Evolutionary conservation across 2,888 invertebrate genomes (phyloP), one percentile per base, ranked within the genome.

Genomic region (Phania funesta): DNA sequence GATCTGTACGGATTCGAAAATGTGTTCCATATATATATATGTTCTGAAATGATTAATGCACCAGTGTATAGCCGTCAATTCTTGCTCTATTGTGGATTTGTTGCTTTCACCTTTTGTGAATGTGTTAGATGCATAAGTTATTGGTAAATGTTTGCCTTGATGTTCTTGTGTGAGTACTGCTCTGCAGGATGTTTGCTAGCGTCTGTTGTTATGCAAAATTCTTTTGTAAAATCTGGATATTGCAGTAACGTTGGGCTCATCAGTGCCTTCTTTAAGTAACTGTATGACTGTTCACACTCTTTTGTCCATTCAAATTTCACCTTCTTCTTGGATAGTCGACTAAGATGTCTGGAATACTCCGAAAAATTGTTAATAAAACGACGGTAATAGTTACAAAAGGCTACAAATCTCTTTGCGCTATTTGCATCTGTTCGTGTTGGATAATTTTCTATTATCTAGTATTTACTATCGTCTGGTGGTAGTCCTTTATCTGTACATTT

Each of bases 131-230:
- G 83, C 78, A 70, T 81, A 83, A 29, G 80, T 56, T 11, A 84
- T 65, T 48, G 82, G 83, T 44, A 74, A 60, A 29, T 83, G 68
- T 46, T 46, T 46, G 2, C 20, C 46, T 6, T 18, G 1, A 7
- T 52, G 62, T 29, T 84, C 54, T 65, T 84, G 80, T 16, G 48
- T 80, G 9, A 85, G 29, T 9, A 84, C 83, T 8, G 83, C 84
- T 2, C 84, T 84, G 29, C 82, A 79, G 3, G 77, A n/a, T n/a
- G n/a, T n/a, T n/a, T n/a, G n/a, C n/a, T n/a, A n/a, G n/a, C n/a
- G n/a, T n/a, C n/a, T n/a, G n/a, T n/a, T n/a, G n/a, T n/a, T n/a
- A n/a, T n/a, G 5, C 46, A 68, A 38, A 83, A 84, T 20, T 50
- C n/a, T 48, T 80, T 82, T 1, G 24, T 11, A 50, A 82, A 84